Base-by-base conservation (phyloP, 2,113 vertebrate species). In the Scalopus aquaticus region DNA sequence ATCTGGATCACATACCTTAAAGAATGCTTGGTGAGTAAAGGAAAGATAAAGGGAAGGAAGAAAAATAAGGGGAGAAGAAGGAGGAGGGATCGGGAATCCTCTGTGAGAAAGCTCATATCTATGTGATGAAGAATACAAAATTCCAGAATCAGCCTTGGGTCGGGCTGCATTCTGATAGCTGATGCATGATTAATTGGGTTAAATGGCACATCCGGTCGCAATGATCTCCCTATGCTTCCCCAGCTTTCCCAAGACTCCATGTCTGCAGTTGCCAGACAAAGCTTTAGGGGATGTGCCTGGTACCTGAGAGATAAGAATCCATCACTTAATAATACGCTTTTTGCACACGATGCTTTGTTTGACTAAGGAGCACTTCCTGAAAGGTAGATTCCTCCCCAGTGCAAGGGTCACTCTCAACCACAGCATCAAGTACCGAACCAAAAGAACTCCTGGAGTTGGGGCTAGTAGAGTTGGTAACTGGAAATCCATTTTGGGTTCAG, bases 321-420 rank as follows among this genome's bases (percentile, higher is more conserved):
- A 80, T 67, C 51, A 37, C 16, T 82, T 96, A 96, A 87, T 94
- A 62, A 77, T 72, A 94, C 2, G 15, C 16, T 89, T 90, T 83
- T n/a, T 64, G 37, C n/a, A 30, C 37, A 35, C 37, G 54, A 83
- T 67, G 54, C 62, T 94, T 94, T 60, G 58, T 76, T 95, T 65
- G 79, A 39, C 56, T 90, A 35, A 65, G 32, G 62, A 94, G 88
- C 46, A 49, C 26, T 90, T 49, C 49, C 80, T 60, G 81, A 92
- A 95, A 64, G 37, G 64, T 28, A 77, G 77, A 4, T 90, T 84
- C 82, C 46, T 88, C 42, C 70, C 64, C 37, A 78, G 90, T 49
- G 35, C 30, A 2, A 5, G 1, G 49, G 37, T 37, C 32, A 28
- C 32, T 74, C 60, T 95, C n/a, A 58, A 78, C 9, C 20, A 46